Evolutionary conservation across 2,113 vertebrate genomes (phyloP).

Genomic region (Muscicapa adusta): DNA sequence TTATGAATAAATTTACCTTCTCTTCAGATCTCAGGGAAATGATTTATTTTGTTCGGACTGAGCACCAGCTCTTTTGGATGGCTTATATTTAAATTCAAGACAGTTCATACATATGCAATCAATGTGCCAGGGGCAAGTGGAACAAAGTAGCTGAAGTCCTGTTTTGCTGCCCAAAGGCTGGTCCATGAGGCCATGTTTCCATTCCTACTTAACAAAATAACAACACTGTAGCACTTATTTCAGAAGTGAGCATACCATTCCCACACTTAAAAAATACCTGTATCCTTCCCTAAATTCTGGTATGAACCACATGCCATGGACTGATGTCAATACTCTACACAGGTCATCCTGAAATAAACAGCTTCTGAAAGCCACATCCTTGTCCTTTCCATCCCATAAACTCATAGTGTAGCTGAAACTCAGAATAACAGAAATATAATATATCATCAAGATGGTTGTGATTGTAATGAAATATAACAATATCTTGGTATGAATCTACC

Average conservation of each 20-base stretch:
- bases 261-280: neutral
- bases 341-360: neutral
- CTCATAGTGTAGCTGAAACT: neutral
- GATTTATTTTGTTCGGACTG: neutral
- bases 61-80: neutral
- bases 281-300: neutral
- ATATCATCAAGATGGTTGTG: neutral
- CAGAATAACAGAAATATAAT: neutral
- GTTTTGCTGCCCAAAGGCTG: neutral
- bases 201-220: neutral
- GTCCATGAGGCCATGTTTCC: neutral
- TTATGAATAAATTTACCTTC: conserved; percentile 1
- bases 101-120: neutral
- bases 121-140: neutral
- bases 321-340: neutral
- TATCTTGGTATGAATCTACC: conserved; percentile 1
- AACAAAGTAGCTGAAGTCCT: neutral
- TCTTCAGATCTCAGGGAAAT: neutral
- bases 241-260: accelerated
- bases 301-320: neutral
- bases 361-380: neutral
- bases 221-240: neutral
- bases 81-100: conserved; percentile 6
- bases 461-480: neutral
- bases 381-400: neutral